Evolutionary conservation across 2,888 invertebrate species (phyloP), one percentile per base, ranked within the genome.

Genomic region (Lacanobia wlatinum): DNA sequence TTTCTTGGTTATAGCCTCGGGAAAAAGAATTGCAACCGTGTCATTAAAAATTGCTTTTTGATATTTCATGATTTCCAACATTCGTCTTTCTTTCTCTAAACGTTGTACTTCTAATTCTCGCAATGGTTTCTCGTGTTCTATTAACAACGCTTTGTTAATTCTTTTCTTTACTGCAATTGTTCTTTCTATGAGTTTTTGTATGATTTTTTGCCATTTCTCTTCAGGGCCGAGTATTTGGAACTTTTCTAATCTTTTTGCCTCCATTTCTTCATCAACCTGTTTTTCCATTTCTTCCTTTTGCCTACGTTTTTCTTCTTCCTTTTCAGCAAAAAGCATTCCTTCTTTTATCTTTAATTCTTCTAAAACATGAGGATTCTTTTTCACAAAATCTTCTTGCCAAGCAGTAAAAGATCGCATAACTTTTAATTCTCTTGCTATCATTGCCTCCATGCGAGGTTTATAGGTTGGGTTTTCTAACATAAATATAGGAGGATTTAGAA

Each of bases 31-130:
- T 10, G 96, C 96, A 0, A 98, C 96, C 0, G 97, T 97, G 52
- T 97, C 97, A 82, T 97, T 97, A 84, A 98, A 98, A 82, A 98
- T 97, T 5, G 93, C 94, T 80, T 97, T 96, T 74, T 97, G 96
- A 80, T 96, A 95, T 85, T 96, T 96, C 92, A 97, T 94, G 46
- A 96, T 96, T 65, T 96, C 96, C 38, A 95, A 91, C 92, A 97
- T 96, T 88, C 97, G 96, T 82, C 93, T 91, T 85, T 96, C 96
- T 87, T 97, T 97, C 75, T 95, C 95, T 72, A 96, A 91, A 8
- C 96, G 95, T 79, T 97, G 97, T 28, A 95, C 92, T 85, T 97
- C 97, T 68, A 97, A 89, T 86, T 96, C 97, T 80, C 96, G 90
- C 60, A 97, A 88, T 0, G 97, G 97, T 84, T 96, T 96, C 79